Conservation (phyloP, 2,888 invertebrate species). For the Ectobius pallidus region DNA sequence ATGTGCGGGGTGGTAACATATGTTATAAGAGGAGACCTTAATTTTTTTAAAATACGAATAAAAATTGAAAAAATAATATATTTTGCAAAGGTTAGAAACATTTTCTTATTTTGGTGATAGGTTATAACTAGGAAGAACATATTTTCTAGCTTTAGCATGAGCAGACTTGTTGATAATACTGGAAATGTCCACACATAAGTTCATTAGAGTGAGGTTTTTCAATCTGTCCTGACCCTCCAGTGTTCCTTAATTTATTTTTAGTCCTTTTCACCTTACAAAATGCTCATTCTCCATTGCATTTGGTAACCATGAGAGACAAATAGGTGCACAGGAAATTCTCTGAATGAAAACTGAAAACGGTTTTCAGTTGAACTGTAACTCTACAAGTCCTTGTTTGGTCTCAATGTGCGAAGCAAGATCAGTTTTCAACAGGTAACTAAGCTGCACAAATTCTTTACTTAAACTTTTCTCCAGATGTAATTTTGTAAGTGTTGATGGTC, state of each 20-base stretch:
- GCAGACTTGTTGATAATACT: background rate
- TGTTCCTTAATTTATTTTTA: background rate
- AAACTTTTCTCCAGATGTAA: background rate
- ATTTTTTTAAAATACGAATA: too few species aligned
- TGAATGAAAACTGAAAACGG: background rate
- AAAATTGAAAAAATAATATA: too few species aligned
- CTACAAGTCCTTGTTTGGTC: background rate
- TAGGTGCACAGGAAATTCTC: background rate
- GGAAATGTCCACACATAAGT: background rate
- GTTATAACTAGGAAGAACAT: too few species aligned
- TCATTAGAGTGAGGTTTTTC: background rate
- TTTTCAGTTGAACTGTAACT: background rate
- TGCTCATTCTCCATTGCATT: background rate
- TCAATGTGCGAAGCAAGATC: background rate
- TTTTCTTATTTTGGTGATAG: too few species aligned
- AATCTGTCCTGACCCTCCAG: background rate
- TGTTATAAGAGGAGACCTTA: too few species aligned
- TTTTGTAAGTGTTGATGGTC: background rate
- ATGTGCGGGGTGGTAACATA: too few species aligned
- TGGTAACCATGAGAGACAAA: background rate
- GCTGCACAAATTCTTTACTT: background rate
- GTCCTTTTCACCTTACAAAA: background rate
- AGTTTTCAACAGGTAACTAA: background rate
- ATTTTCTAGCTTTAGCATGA: background rate
- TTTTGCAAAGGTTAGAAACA: too few species aligned